Percentiles rank a stretch among this genome's conserved stretches.
Evolutionary conservation across 2,113 vertebrate species (phyloP).

Genomic region (Shinisaurus crocodilurus): DNA sequence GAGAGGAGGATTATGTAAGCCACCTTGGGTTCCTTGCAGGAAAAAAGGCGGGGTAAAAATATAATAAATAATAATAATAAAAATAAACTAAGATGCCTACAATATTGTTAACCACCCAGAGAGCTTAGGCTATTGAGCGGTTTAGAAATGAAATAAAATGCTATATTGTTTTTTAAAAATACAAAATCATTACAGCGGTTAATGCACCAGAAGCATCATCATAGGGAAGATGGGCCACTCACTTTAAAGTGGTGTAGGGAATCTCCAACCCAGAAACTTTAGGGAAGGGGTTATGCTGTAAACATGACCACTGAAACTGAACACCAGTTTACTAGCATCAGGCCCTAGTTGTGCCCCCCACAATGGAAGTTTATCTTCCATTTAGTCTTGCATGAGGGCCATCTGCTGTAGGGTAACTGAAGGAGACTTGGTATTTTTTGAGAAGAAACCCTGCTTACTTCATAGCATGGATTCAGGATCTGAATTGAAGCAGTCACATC

Average conservation of each 20-base stretch:
- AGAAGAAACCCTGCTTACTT: neutral
- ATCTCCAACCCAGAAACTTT: neutral
- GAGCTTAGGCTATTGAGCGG: no score
- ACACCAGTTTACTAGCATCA: neutral
- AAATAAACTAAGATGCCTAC: no score
- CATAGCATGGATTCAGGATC: neutral
- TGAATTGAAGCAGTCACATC: neutral
- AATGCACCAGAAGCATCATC: neutral
- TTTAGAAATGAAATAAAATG: no score
- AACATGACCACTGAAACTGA: neutral
- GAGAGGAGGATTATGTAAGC: no score
- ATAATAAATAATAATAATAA: no score
- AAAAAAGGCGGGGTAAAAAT: no score
- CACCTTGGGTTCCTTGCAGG: no score
- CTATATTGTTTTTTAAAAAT: neutral
- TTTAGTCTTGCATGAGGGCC: neutral
- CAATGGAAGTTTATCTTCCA: neutral
- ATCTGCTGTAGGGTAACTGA: neutral
- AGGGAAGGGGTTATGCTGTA: neutral
- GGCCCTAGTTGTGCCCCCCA: neutral
- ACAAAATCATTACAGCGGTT: neutral
- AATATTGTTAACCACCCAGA: no score
- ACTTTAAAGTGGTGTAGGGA: neutral
- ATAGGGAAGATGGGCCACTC: no score
- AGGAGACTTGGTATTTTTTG: no score